Evolutionary conservation across 2,113 vertebrate species (phyloP).

Genomic region (Takifugu flavidus): DNA sequence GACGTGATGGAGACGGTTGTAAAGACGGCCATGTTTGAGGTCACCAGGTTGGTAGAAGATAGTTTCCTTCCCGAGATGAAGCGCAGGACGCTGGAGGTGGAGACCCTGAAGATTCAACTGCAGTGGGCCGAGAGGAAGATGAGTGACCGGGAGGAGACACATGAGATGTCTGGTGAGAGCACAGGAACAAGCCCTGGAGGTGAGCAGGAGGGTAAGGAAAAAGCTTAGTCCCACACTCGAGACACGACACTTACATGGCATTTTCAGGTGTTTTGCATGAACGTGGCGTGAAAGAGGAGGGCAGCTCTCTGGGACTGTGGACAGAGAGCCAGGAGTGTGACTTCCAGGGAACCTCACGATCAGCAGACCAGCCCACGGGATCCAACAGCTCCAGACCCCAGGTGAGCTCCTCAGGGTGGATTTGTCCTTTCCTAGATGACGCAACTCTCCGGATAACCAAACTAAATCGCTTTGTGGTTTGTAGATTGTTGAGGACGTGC

Average conservation of each 20-base stretch:
- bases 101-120: conserved; percentile 62
- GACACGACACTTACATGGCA: too few species aligned
- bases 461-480: not conserved
- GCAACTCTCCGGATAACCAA: not conserved
- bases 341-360: not conserved
- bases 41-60: conserved; percentile 73
- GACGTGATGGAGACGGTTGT: conserved; percentile 75
- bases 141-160: conserved; percentile 17
- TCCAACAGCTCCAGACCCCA: conserved; percentile 16
- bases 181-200: conserved; percentile 15
- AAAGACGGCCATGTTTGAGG: conserved; percentile 73
- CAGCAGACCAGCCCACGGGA: not conserved
- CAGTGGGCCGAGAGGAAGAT: conserved; percentile 56
- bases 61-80: conserved; percentile 70
- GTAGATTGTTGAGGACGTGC: conserved; percentile 22
- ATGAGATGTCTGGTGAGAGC: conserved; percentile 10
- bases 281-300: conserved; percentile 50
- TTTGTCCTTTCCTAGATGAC: not conserved
- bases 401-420: conserved; percentile 23
- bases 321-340: not conserved
- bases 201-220: conserved; percentile 37
- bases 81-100: conserved; percentile 64
- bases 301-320: not conserved
- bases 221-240: too few species aligned
- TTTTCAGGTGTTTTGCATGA: conserved; percentile 38